Evolutionary conservation across 2,797 vertebrate species (phyloP).

Genomic region (Clarias pachynema): DNA sequence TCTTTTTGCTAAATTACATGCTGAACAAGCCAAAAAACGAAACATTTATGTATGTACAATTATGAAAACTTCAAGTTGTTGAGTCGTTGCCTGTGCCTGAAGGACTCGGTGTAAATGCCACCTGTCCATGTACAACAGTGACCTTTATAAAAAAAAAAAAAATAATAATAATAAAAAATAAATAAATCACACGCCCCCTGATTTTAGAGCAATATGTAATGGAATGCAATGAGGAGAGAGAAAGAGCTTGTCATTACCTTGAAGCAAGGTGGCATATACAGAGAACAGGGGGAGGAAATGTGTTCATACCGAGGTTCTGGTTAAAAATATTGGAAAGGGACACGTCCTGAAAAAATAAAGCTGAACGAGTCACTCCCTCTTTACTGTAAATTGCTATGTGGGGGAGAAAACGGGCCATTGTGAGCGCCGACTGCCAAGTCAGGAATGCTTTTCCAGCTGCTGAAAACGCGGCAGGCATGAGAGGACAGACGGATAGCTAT

Average conservation of each 20-base stretch:
- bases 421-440: constrained; percentile 56
- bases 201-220: constrained; percentile 12
- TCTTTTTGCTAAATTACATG: constrained; percentile 32
- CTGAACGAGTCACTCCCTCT: neutral
- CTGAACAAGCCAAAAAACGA: constrained; percentile 5
- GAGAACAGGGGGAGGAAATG: accelerated
- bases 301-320: neutral
- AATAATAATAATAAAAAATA: neutral
- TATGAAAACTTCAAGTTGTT: constrained; percentile 23
- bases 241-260: neutral
- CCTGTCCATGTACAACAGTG: constrained; percentile 24
- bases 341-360: neutral
- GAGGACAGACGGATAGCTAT: constrained; percentile 74
- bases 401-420: constrained; percentile 50
- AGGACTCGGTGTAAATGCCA: constrained; percentile 39
- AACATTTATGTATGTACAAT: constrained; percentile 19
- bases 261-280: neutral
- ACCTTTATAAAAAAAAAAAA: constrained; percentile 29
- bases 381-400: constrained; percentile 50
- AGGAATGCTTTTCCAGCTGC: constrained; percentile 82
- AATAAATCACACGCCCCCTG: neutral
- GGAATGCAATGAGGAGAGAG: constrained; percentile 12
- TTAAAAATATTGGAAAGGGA: neutral
- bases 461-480: constrained; percentile 74
- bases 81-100: neutral